These are phyloP conservation scores for Acromyrmex heyeri DNA, from an alignment of 1,140 invertebrate species.

Conservation along the genomic window DNA sequence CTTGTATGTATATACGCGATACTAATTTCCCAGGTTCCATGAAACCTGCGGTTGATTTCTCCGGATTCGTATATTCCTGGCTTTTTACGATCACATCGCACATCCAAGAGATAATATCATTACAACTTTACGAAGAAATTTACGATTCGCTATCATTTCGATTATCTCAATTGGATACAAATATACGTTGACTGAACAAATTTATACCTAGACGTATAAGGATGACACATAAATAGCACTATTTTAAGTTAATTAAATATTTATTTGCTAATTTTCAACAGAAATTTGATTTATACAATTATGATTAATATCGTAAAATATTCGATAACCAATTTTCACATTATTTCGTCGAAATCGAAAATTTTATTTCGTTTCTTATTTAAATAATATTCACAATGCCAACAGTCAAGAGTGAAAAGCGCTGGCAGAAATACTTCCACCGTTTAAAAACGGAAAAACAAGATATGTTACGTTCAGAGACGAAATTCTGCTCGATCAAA, in stretches of 20 bases:
- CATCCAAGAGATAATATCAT: constrained; percentile 41
- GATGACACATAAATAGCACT: not conserved
- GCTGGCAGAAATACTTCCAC: no score
- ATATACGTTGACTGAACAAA: not conserved
- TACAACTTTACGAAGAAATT: constrained; percentile 14
- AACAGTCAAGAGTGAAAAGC: not conserved
- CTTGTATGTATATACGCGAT: constrained; percentile 46
- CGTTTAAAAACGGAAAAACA: not conserved
- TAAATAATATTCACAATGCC: not conserved
- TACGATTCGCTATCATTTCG: constrained; percentile 13
- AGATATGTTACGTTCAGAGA: not conserved
- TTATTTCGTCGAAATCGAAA: not conserved
- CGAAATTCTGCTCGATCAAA: constrained; percentile 30
- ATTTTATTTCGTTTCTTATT: not conserved
- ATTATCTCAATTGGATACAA: not conserved
- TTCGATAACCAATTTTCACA: not conserved
- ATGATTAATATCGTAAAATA: not conserved
- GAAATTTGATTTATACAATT: not conserved
- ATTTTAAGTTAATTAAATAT: not conserved
- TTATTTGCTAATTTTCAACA: no score
- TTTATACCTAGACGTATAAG: not conserved
- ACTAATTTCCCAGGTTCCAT: constrained; percentile 67
- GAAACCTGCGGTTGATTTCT: constrained; percentile 45
- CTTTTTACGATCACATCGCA: constrained; percentile 20
- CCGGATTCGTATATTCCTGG: constrained; percentile 44